Base-by-base conservation (phyloP, 2,797 vertebrate species). In the Argentina silus region DNA sequence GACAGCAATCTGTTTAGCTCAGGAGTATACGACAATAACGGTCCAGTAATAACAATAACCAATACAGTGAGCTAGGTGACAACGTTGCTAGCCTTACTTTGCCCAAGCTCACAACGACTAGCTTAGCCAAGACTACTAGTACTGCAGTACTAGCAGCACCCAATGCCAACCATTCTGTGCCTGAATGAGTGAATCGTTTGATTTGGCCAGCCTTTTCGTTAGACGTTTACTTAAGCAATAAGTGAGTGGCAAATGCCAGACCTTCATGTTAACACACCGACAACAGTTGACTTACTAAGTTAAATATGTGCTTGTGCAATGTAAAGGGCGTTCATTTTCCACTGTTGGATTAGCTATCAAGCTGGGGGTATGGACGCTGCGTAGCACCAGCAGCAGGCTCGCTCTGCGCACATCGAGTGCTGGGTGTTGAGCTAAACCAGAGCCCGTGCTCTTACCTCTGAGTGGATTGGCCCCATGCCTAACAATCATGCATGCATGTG, bases 301-400 rank as follows among this genome's bases (percentile, higher is more conserved):
- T 1, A 36, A 36, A 36, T 19, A 47, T 7, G 61, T 12, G 43
- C 44, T 65, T 45, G 10, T 44, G 8, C 6, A 47, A 47, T 45
- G 44, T n/a, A 45, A 11, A 17, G 11, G 17, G 7, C 3, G 43
- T 45, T 65, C 1, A 15, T 65, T 47, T 65, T 21, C 53, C 62
- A 65, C 43, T 65, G 7, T 43, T 36, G 36, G 36, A 36, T 62
- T 43, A 62, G 36, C 60, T 42, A 62, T 6, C 60, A 2, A 42
- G 21, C 19, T 11, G 12, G 21, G 56, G 56, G 56, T 66, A 48
- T 17, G 64, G 44, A 66, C 64, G 12, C 12, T 66, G 64, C 64
- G 64, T 66, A 66, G 64, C 45, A 21, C 17, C 56, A 17, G 56
- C 51, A 44, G 63, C 63, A 65, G 64, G 17, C 44, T 50, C 19